These are phyloP conservation scores for Coelopa pilipes DNA, from an alignment of 2,888 invertebrate species.

Conservation along the genomic window DNA sequence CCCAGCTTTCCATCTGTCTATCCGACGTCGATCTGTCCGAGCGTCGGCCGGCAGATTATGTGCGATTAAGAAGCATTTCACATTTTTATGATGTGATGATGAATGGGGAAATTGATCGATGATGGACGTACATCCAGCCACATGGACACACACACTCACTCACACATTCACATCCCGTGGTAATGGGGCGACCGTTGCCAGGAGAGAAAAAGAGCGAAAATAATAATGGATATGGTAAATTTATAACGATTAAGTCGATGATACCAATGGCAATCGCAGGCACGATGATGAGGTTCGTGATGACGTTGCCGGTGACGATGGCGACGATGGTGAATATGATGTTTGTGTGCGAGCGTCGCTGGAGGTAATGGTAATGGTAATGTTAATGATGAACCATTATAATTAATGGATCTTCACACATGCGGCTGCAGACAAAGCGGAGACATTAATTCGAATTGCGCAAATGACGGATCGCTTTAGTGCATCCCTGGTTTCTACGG, in stretches of 20 bases:
- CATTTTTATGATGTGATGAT: conserved; percentile 29
- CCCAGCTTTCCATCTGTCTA: no score
- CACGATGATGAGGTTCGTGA: conserved; percentile 19
- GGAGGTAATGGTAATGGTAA: neutral
- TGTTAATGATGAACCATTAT: conserved; percentile 17
- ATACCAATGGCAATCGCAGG: conserved; percentile 8
- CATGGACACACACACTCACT: no score
- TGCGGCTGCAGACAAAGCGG: neutral
- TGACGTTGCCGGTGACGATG: conserved; percentile 4
- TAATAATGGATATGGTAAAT: conserved; percentile 3
- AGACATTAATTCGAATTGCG: conserved; percentile 10
- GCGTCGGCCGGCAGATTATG: conserved; percentile 2
- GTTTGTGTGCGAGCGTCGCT: no score
- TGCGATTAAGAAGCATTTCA: conserved; percentile 26
- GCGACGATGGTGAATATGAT: neutral
- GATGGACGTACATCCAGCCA: neutral
- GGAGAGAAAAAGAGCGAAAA: conserved; percentile 5
- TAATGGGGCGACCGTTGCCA: neutral
- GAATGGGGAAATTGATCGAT: conserved; percentile 21
- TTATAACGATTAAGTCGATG: conserved; percentile 27
- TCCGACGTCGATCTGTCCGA: no score
- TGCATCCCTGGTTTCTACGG: no score
- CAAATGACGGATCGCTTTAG: conserved; percentile 16
- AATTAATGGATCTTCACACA: conserved; percentile 12
- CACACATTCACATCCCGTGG: neutral